phyloP scores from a whole-genome alignment of 2,113 vertebrate genomes.

The Mionectes macconnelli region DNA sequence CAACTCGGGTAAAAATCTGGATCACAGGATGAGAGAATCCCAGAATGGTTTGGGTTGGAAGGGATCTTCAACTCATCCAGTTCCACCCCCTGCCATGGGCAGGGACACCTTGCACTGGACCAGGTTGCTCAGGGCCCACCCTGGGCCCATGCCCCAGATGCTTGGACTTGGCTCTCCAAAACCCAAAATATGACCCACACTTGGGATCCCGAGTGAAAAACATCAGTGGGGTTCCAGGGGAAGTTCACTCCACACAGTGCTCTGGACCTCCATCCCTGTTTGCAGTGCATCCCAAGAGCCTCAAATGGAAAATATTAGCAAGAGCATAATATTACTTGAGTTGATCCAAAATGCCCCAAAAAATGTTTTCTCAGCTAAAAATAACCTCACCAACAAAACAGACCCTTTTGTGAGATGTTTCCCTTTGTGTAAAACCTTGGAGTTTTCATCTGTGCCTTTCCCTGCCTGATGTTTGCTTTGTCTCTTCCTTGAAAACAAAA shows the following conservation, averaged over 20 bases:
- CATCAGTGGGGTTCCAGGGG: background rate
- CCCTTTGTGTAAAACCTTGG: conserved; percentile 4
- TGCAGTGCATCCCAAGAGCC: conserved; percentile 16
- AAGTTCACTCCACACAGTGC: background rate
- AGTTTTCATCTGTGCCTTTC: background rate
- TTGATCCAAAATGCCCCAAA: conserved; percentile 37
- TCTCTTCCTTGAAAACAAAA: conserved; percentile 5
- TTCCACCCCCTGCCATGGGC: background rate
- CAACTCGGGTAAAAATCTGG: background rate
- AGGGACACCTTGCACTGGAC: background rate
- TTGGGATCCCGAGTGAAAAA: background rate
- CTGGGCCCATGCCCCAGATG: too few relatives aligned
- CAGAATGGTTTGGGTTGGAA: background rate
- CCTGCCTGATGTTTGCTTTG: conserved; percentile 44
- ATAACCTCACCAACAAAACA: conserved; percentile 15
- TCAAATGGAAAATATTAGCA: conserved; percentile 44
- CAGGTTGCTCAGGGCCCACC: background rate
- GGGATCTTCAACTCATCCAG: background rate
- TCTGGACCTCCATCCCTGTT: background rate
- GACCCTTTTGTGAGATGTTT: background rate
- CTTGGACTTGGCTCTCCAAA: too few relatives aligned
- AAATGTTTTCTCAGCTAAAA: conserved; percentile 55
- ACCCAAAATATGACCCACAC: too few relatives aligned
- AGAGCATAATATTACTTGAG: background rate
- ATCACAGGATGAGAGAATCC: background rate